Evolutionary conservation across 2,113 vertebrate species (phyloP), one percentile per base, ranked within the genome.

Genomic region (Petroica traversi): DNA sequence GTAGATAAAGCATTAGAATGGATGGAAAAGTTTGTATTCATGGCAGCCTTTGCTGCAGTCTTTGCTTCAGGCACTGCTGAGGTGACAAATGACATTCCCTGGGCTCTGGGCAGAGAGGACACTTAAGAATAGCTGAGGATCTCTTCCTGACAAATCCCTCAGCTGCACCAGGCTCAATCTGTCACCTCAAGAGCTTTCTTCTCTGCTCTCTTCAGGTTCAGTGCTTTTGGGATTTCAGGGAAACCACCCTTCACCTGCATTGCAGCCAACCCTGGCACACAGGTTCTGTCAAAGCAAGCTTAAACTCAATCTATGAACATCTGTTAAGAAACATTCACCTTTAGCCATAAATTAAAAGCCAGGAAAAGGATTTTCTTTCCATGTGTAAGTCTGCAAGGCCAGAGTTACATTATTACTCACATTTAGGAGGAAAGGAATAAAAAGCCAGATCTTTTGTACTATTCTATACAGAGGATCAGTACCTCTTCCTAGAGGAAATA

Each of bases 81-180:
- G 62, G 46, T 55, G 80, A 74, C 61, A 64, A 64, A 38, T 0
- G 12, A 19, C 33, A 11, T 8, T 55, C 34, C 48, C 58, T 38
- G 0, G 0, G 29, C 55, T 62, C 59, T 28, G 29, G 23, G 7
- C 17, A 10, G 55, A 74, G 72, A 49, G 40, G 38, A 63, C 51
- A 24, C 36, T 12, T 18, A 12, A 23, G 29, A 3, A 2, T 5
- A 55, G 67, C 57, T 0, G 0, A 6, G 40, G 20, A 29, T 51
- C 46, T 82, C 45, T 40, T n/a, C 58, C 55, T 33, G 57, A 48
- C 24, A 52, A 48, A 66, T 57, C 52, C 67, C 67, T 38, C 55
- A 46, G 85, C 36, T n/a, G 0, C 2, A 6, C 17, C 17, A 19
- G 19, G 48, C 43, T 73, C 0, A 0, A n/a, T 15, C 20, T 4